Evolutionary conservation across 2,797 vertebrate genomes (phyloP).

Genomic region (Argya squamiceps): DNA sequence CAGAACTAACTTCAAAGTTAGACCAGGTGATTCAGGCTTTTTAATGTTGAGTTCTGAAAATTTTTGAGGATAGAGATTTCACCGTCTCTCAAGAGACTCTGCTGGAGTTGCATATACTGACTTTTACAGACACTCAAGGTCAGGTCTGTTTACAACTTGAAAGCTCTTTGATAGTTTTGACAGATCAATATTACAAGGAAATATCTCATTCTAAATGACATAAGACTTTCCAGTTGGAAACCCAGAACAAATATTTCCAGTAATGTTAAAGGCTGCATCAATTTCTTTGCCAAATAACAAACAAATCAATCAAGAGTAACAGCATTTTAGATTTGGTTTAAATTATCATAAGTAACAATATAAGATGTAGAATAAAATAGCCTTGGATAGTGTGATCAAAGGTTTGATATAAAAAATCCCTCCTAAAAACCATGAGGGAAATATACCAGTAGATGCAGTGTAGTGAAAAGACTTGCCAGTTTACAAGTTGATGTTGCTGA

Average conservation of each 20-base stretch:
- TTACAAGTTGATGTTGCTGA: not conserved
- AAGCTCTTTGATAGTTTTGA: not conserved
- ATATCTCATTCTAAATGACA: not conserved
- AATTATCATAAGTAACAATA: not conserved
- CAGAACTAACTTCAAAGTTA: not conserved
- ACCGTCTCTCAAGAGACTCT: not conserved
- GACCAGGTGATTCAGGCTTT: not conserved
- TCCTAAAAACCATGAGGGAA: not conserved
- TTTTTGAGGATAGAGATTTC: not conserved
- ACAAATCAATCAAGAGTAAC: not conserved
- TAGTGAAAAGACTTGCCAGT: not conserved
- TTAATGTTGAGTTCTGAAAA: not conserved
- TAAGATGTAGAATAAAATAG: not conserved
- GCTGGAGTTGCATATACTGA: not conserved
- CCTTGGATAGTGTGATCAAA: not conserved
- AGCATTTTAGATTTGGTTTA: not conserved
- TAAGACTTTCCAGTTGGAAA: not conserved
- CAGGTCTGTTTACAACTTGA: slow-evolving; percentile 7
- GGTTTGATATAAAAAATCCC: not conserved
- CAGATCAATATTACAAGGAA: not conserved
- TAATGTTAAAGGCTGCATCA: not conserved
- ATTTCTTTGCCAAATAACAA: not conserved
- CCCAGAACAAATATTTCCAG: not conserved
- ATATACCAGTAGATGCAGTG: not conserved
- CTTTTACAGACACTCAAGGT: not conserved